Evolutionary conservation across 1,140 invertebrate genomes (phyloP).

Genomic region (Drosophila sucinea): DNA sequence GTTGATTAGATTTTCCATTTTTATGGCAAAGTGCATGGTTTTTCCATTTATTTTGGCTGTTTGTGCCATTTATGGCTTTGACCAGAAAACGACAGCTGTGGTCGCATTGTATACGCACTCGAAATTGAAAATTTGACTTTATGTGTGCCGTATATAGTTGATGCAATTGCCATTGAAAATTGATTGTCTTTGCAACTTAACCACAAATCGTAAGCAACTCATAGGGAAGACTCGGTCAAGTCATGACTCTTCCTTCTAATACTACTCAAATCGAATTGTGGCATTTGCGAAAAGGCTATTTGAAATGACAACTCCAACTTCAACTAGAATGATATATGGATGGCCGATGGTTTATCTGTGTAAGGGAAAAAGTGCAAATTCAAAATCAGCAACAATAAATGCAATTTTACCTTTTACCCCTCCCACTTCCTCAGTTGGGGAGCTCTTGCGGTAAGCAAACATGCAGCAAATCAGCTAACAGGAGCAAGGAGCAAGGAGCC

Average conservation of each 20-base stretch:
- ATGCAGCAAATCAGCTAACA: slow-evolving; percentile 70
- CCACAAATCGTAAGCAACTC: slow-evolving; percentile 1
- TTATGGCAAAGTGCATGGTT: no score
- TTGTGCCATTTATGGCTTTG: not conserved
- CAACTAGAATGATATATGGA: slow-evolving; percentile 51
- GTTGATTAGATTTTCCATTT: no score
- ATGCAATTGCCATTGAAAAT: slow-evolving; percentile 32
- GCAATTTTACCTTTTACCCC: slow-evolving; percentile 13
- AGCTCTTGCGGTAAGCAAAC: slow-evolving; percentile 46
- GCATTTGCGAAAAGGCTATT: slow-evolving; percentile 28
- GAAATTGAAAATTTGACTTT: slow-evolving; percentile 10
- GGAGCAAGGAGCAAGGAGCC: slow-evolving; percentile 14
- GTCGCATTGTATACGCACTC: not conserved
- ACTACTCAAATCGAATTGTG: slow-evolving; percentile 13
- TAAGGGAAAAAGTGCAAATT: slow-evolving; percentile 68
- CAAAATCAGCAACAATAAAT: slow-evolving; percentile 76
- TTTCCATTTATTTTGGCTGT: slow-evolving; percentile 48
- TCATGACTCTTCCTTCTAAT: not conserved
- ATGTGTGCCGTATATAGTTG: slow-evolving; percentile 9
- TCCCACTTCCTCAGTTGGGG: not conserved
- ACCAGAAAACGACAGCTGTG: slow-evolving; percentile 4
- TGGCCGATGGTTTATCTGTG: slow-evolving; percentile 14
- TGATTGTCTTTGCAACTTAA: slow-evolving; percentile 13
- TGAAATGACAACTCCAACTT: slow-evolving; percentile 24
- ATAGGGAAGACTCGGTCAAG: not conserved